Conservation (phyloP, 1,140 invertebrate genomes). For the Chironomus tepperi region DNA sequence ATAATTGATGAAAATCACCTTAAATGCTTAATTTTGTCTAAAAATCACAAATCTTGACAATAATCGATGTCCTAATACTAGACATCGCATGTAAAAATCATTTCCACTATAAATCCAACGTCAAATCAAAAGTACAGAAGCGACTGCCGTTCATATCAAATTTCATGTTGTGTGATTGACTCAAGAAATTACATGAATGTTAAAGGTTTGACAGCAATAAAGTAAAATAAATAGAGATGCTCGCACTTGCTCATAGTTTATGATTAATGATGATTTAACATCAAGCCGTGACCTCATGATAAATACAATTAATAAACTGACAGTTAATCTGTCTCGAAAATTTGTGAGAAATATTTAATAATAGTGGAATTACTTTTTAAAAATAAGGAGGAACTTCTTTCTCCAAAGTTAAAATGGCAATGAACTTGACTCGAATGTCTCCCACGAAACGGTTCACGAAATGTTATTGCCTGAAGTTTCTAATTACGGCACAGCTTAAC, state of each 20-base stretch:
- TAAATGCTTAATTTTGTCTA: no score
- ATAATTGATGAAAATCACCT: no score
- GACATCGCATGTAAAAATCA: no score
- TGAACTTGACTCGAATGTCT: constrained; percentile 10
- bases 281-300: background rate
- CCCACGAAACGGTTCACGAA: background rate
- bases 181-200: background rate
- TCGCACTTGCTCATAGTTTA: background rate
- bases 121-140: no score
- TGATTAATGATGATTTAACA: background rate
- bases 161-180: background rate
- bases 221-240: background rate
- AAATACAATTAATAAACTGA: background rate
- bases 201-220: background rate
- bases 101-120: no score
- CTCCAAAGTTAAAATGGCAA: background rate
- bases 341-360: background rate
- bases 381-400: no score
- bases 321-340: background rate
- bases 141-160: background rate
- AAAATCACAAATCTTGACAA: no score
- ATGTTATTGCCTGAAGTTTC: background rate
- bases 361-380: background rate
- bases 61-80: no score
- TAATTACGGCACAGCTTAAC: background rate